These are phyloP conservation scores for Mustelus asterias DNA, from an alignment of 2,113 vertebrate species.

Conservation along the genomic window DNA sequence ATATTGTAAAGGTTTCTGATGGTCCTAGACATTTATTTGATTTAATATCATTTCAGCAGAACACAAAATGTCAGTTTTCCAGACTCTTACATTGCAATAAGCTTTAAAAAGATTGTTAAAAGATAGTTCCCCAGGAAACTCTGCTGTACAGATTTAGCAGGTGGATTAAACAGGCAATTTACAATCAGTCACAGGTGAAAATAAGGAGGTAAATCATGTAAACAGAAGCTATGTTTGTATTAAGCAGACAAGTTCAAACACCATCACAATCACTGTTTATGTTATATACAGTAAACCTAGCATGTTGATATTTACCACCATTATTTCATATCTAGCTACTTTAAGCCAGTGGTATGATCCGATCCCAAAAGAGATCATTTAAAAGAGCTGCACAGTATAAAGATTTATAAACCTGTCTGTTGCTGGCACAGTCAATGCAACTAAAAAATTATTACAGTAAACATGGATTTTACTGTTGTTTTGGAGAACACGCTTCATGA, in stretches of 20 bases:
- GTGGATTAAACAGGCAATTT: constrained; percentile 4
- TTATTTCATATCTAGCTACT: background rate
- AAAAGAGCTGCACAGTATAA: background rate
- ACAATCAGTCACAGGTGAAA: background rate
- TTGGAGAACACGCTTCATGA: background rate
- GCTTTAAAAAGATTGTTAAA: background rate
- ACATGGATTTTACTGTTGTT: background rate
- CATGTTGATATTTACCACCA: background rate
- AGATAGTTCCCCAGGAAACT: background rate
- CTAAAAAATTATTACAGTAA: background rate
- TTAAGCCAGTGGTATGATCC: background rate
- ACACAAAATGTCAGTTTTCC: background rate
- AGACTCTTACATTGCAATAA: background rate
- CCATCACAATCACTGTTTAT: background rate
- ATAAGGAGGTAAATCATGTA: background rate
- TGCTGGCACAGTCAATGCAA: background rate
- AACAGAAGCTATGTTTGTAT: background rate
- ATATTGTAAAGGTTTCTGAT: background rate
- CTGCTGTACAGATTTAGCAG: background rate
- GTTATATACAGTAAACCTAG: background rate
- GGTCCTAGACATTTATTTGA: background rate
- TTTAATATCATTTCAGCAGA: background rate
- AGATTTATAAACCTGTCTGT: background rate
- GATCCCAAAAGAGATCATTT: background rate
- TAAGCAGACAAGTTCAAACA: constrained; percentile 13